Conservation (phyloP, 2,113 vertebrate genomes). For the Zapus hudsonius region DNA sequence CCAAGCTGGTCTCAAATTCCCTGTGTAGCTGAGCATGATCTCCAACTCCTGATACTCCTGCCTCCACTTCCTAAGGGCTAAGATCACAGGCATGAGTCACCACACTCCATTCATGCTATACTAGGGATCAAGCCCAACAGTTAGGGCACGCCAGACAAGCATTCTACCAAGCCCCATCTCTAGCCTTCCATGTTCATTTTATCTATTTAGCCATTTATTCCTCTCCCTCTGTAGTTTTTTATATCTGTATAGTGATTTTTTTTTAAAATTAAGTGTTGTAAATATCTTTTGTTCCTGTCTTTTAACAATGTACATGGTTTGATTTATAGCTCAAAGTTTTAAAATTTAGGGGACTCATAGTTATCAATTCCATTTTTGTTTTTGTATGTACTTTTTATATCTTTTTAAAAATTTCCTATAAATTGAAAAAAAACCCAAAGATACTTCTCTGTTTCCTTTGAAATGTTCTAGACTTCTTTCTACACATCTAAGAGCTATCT, state of each 20-base stretch:
- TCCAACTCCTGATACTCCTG: no score
- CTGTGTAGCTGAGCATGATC: no score
- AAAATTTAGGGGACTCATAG: constrained; percentile 27
- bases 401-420: constrained; percentile 13
- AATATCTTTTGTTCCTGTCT: neutral
- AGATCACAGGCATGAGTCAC: no score
- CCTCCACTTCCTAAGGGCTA: no score
- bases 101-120: no score
- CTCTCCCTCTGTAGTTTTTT: neutral
- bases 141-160: no score
- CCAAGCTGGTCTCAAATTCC: no score
- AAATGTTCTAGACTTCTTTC: constrained; percentile 2
- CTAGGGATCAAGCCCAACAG: no score
- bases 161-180: no score
- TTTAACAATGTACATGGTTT: constrained; percentile 36
- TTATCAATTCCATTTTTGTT: neutral
- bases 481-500: neutral
- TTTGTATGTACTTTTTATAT: neutral
- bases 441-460: neutral
- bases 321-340: neutral
- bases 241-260: neutral
- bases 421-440: neutral
- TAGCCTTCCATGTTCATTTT: no score
- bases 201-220: no score
- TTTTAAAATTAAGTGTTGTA: neutral